Evolutionary conservation across 92 coral and sea anemone genomes (phyloP).

Genomic region (Porites evermanni): DNA sequence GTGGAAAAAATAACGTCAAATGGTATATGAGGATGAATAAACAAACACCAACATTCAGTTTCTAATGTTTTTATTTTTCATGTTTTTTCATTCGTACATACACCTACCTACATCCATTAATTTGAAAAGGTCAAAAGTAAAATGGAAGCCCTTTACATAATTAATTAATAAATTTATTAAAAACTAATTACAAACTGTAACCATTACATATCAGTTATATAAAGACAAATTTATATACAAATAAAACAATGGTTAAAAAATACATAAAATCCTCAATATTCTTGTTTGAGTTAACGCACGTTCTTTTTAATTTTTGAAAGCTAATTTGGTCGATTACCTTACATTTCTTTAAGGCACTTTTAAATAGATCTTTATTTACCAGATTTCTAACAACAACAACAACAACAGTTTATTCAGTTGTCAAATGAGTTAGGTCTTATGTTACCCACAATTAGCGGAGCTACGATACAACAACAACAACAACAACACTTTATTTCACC

Average conservation of each 20-base stretch:
- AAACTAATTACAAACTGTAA: too few relatives aligned
- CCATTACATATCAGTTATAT: not conserved
- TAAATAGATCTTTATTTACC: conserved; percentile 22
- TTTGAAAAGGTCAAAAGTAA: conserved; percentile 27
- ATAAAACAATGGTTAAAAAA: conserved; percentile 17
- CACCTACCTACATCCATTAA: not conserved
- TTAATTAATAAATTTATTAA: not conserved
- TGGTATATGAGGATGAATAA: too few relatives aligned
- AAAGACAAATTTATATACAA: conserved; percentile 9
- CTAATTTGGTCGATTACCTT: conserved; percentile 17
- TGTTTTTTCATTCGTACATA: too few relatives aligned
- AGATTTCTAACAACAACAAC: conserved; percentile 2
- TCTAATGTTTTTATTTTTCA: too few relatives aligned
- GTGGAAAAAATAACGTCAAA: too few relatives aligned
- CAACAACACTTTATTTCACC: too few relatives aligned
- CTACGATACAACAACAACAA: too few relatives aligned
- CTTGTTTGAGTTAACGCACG: conserved; percentile 4
- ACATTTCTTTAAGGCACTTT: conserved; percentile 4
- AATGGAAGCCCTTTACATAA: conserved; percentile 1
- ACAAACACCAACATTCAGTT: too few relatives aligned
- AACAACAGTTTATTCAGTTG: too few relatives aligned
- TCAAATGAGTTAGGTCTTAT: too few relatives aligned
- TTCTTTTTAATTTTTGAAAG: not conserved
- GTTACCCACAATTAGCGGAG: too few relatives aligned
- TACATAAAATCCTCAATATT: conserved; percentile 19